Evolutionary conservation across 2,888 invertebrate species (phyloP).

Genomic region (Diogma glabrata): DNA sequence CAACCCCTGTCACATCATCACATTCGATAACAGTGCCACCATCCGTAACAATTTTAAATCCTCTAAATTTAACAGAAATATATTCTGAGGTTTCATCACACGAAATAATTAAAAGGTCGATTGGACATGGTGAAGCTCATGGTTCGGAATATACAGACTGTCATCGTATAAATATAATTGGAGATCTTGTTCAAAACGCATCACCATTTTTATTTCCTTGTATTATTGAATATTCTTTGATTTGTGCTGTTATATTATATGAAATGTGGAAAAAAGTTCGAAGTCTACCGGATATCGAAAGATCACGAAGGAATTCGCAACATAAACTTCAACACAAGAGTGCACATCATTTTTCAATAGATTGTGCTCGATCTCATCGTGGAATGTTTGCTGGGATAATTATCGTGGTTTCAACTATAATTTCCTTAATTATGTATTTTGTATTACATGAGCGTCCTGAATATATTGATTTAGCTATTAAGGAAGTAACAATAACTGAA

Average conservation of each 20-base stretch:
- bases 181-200: conserved; percentile 53
- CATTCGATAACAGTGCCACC: background rate
- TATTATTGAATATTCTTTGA: conserved; percentile 79
- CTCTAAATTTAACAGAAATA: conserved; percentile 5
- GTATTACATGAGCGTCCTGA: conserved; percentile 57
- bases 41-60: background rate
- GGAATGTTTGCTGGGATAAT: conserved; percentile 64
- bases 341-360: conserved; percentile 60
- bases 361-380: conserved; percentile 74
- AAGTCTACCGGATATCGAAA: conserved; percentile 43
- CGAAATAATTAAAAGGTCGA: conserved; percentile 8
- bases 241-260: conserved; percentile 78
- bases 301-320: conserved; percentile 31
- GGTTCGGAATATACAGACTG: conserved; percentile 33
- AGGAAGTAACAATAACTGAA: conserved; percentile 68
- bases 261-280: conserved; percentile 84
- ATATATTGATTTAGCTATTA: conserved; percentile 52
- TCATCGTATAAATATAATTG: conserved; percentile 55
- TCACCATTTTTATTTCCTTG: conserved; percentile 81
- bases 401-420: conserved; percentile 69
- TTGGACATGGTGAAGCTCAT: background rate
- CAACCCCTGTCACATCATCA: background rate
- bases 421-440: conserved; percentile 82
- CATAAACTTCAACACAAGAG: conserved; percentile 30
- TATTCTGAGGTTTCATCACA: background rate